Percentiles rank a stretch among this genome's conserved stretches.
Evolutionary conservation across 2,888 invertebrate species (phyloP).

Genomic region (Drosophila formosana): DNA sequence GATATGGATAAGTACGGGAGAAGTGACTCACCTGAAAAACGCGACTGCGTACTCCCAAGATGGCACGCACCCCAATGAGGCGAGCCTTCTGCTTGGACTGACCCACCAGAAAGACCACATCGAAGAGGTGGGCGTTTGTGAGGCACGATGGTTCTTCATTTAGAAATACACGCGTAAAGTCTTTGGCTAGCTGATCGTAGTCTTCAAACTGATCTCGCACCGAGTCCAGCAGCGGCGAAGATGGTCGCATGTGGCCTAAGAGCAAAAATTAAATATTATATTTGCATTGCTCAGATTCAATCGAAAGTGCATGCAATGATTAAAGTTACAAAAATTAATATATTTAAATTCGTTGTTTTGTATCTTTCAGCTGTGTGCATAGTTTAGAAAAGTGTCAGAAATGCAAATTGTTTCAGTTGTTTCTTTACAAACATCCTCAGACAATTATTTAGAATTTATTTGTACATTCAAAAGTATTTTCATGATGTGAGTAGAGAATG

Average conservation of each 20-base stretch:
- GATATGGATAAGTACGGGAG: no score
- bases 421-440: no score
- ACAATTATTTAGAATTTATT: no score
- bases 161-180: conserved; percentile 95
- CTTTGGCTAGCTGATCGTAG: conserved; percentile 96
- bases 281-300: background rate
- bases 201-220: conserved; percentile 97
- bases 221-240: conserved; percentile 95
- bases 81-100: conserved; percentile 96
- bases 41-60: conserved; percentile 95
- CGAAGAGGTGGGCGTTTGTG: conserved; percentile 93
- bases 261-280: background rate
- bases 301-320: no score
- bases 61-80: conserved; percentile 95
- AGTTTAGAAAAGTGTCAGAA: no score
- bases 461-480: no score
- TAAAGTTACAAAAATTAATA: no score
- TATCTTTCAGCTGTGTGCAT: no score
- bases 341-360: no score
- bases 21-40: conserved; percentile 86
- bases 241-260: conserved; percentile 94
- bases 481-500: no score
- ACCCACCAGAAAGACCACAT: conserved; percentile 95
- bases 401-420: no score
- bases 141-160: conserved; percentile 92